Evolutionary conservation across 2,113 vertebrate genomes (phyloP), one percentile per base, ranked within the genome.

Genomic region (Tenebrosternarchus preto): DNA sequence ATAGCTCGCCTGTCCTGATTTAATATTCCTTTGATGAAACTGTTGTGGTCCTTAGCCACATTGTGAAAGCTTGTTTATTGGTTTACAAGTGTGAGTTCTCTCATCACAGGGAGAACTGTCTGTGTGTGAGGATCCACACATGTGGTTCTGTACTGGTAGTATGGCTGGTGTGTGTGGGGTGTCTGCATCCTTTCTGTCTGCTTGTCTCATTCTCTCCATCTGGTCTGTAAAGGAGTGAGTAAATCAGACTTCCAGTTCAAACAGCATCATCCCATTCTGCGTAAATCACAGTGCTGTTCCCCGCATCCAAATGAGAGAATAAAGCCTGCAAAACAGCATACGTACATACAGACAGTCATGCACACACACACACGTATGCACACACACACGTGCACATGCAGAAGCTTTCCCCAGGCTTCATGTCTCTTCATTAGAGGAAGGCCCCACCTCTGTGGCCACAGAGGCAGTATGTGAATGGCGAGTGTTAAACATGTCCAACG

Each of bases 201-300:
- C 39, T 43, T 8, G 6, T 43, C 39, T 9, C 39, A 7, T 76
- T 79, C 88, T 84, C 82, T 86, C 82, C 83, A 63, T 69, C 61
- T 71, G 55, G 59, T 79, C 73, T 85, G 77, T 64, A 78, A 71
- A 69, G 66, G 71, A 78, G 63, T 76, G 57, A 85, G 80, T 87
- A 88, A 90, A 88, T 86, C 82, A 86, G 74, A 83, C 71, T 60
- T 85, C 83, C 50, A 15, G 43, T 77, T 22, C 27, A n/a, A 20
- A 66, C 60, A 76, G 84, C 82, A 77, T 73, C 68, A 57, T 25
- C 24, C 31, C 17, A 15, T 17, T 80, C 20, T 25, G 4, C 53
- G 53, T 73, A 59, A 76, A 76, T 81, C 63, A 76, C 63, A 1
- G 8, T 22, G 36, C 25, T 73, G 19, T 22, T 67, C 17, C 50